Evolutionary conservation across 2,888 invertebrate species (phyloP).

Genomic region (Chelonus formosanus): DNA sequence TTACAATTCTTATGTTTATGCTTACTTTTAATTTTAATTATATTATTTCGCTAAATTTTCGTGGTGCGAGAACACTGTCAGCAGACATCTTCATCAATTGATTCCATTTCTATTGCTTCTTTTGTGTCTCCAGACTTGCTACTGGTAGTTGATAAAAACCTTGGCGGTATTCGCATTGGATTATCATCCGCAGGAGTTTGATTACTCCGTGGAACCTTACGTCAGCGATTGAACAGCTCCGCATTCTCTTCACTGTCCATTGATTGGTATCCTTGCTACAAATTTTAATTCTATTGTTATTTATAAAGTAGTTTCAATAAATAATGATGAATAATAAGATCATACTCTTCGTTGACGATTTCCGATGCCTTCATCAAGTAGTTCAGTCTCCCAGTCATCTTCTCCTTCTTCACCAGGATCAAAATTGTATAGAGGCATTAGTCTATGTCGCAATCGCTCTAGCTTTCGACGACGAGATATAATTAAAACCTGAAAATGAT

Average conservation of each 20-base stretch:
- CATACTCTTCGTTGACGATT: slow-evolving; percentile 59
- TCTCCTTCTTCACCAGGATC: slow-evolving; percentile 74
- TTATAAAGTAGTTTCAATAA: slow-evolving; percentile 44
- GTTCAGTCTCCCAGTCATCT: slow-evolving; percentile 74
- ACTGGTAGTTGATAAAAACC: slow-evolving; percentile 32
- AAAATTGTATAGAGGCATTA: slow-evolving; percentile 76
- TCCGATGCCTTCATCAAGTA: slow-evolving; percentile 64
- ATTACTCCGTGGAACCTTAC: slow-evolving; percentile 21
- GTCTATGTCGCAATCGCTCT: slow-evolving; percentile 70
- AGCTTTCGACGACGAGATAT: slow-evolving; percentile 68
- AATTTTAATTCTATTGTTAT: slow-evolving; percentile 45
- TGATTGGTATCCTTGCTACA: slow-evolving; percentile 61
- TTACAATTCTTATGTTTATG: too few species aligned
- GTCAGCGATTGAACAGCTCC: slow-evolving; percentile 57
- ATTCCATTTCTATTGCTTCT: slow-evolving; percentile 26
- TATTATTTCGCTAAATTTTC: slow-evolving; percentile 28
- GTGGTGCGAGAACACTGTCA: slow-evolving; percentile 35
- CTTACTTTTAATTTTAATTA: neutral
- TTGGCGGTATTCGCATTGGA: slow-evolving; percentile 32
- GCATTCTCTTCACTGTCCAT: slow-evolving; percentile 61
- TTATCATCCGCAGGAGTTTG: slow-evolving; percentile 33
- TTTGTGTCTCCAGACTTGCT: slow-evolving; percentile 23
- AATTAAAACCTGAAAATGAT: slow-evolving; percentile 65
- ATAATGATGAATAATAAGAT: slow-evolving; percentile 44
- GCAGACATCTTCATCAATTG: slow-evolving; percentile 32